Percentiles rank a stretch among this genome's conserved stretches.
phyloP scores from a whole-genome alignment of 2,797 vertebrate genomes.

The Amniataba percoides region DNA sequence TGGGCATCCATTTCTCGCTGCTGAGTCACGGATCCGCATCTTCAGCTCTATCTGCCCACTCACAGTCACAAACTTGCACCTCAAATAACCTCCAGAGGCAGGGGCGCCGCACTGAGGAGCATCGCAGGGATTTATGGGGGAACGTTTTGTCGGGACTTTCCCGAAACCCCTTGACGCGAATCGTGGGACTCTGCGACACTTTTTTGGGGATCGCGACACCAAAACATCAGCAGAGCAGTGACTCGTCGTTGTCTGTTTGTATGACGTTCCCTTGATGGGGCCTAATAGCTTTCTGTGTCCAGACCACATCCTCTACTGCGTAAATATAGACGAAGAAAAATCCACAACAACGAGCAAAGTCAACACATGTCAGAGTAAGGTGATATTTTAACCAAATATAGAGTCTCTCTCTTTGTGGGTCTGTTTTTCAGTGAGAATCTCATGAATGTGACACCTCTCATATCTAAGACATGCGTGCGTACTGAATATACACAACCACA shows the following conservation, averaged over 20 bases:
- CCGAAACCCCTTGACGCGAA: not conserved
- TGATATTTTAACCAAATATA: constrained; percentile 48
- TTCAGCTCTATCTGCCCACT: constrained; percentile 30
- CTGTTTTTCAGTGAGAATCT: constrained; percentile 71
- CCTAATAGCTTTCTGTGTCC: not conserved
- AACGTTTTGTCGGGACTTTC: not conserved
- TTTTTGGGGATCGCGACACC: not conserved
- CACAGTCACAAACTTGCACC: not conserved
- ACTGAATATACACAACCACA: constrained; percentile 51
- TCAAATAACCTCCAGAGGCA: constrained; percentile 1
- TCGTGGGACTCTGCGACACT: not conserved
- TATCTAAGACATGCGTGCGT: constrained; percentile 52
- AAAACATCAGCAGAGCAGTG: constrained; percentile 2
- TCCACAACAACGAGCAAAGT: constrained; percentile 25
- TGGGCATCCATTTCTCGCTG: constrained; percentile 51
- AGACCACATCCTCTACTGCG: constrained; percentile 25
- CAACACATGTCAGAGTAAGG: constrained; percentile 43
- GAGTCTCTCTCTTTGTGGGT: constrained; percentile 28
- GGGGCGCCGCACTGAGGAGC: not conserved
- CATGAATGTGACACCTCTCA: constrained; percentile 72
- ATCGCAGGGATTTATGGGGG: not conserved
- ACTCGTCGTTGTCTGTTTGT: not conserved
- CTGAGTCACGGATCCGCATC: constrained; percentile 61
- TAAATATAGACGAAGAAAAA: constrained; percentile 34
- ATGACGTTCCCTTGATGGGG: constrained; percentile 22